Evolutionary conservation across 2,797 vertebrate species (phyloP).

Genomic region (Neomorphus geoffroyi): DNA sequence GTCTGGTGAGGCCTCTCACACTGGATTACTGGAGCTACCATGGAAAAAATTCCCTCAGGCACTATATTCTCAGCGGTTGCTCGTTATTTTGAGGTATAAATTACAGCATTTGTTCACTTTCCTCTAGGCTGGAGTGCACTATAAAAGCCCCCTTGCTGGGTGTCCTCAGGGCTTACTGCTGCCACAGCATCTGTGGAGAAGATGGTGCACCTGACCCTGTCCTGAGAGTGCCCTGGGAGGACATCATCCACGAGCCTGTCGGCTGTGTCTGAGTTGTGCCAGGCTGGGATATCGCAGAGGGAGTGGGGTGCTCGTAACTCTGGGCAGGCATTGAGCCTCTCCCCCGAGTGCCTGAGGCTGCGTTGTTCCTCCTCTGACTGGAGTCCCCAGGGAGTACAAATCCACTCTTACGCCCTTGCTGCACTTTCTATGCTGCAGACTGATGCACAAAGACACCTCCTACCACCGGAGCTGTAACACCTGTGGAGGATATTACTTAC

Average conservation of each 20-base stretch:
- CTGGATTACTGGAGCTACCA: neutral
- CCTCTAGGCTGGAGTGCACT: neutral
- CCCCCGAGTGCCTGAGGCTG: too few species aligned
- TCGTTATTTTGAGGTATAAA: neutral
- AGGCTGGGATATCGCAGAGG: neutral
- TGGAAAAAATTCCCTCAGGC: neutral
- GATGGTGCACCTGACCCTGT: neutral
- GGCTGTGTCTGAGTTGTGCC: neutral
- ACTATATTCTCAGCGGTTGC: neutral
- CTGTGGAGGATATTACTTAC: neutral
- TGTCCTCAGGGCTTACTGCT: neutral
- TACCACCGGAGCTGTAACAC: neutral
- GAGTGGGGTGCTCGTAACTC: too few species aligned
- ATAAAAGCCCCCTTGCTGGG: accelerated
- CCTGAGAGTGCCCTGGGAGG: neutral
- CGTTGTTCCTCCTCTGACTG: too few species aligned
- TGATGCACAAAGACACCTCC: neutral
- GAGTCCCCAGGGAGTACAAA: too few species aligned
- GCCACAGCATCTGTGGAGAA: neutral
- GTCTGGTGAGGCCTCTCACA: neutral
- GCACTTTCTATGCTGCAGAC: neutral
- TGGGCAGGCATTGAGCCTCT: too few species aligned
- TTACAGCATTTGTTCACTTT: neutral
- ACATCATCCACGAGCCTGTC: accelerated
- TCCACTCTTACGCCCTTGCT: neutral